These are phyloP conservation scores for Plectropomus leopardus DNA, from an alignment of 2,113 vertebrate genomes.

Conservation along the genomic window DNA sequence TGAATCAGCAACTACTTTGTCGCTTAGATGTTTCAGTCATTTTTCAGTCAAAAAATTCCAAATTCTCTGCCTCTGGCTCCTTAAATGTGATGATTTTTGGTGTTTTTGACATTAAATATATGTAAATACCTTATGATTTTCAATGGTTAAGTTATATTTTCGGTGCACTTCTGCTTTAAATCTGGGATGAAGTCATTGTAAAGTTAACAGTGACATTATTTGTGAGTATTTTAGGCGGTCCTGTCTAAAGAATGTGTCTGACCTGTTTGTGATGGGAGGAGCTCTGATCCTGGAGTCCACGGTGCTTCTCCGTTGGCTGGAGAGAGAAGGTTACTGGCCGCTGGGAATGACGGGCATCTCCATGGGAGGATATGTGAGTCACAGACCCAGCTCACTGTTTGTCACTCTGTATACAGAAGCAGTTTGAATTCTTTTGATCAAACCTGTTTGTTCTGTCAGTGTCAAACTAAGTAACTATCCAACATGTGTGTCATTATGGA, in stretches of 20 bases:
- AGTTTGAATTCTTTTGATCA: neutral
- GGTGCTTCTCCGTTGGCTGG: conserved; percentile 94
- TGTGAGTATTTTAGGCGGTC: conserved; percentile 87
- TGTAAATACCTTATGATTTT: too few relatives aligned
- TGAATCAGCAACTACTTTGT: too few relatives aligned
- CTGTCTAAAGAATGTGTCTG: conserved; percentile 96
- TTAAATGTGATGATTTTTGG: too few relatives aligned
- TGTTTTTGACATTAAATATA: too few relatives aligned
- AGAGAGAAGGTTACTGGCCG: conserved; percentile 96
- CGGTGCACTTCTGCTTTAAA: neutral
- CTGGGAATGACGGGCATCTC: conserved; percentile 98
- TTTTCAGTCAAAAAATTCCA: too few relatives aligned
- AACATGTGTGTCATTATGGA: neutral
- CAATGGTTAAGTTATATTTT: neutral
- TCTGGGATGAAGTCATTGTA: neutral
- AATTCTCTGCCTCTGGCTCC: too few relatives aligned
- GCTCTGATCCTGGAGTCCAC: conserved; percentile 96
- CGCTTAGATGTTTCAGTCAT: too few relatives aligned
- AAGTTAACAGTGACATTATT: conserved; percentile 9
- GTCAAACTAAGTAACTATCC: neutral
- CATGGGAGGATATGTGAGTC: conserved; percentile 98
- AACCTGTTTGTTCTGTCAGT: too few relatives aligned
- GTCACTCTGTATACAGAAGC: neutral
- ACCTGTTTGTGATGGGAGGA: conserved; percentile 98
- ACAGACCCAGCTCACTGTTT: neutral